Percentiles rank a stretch among this genome's conserved stretches.
phyloP scores from a whole-genome alignment of 2,888 invertebrate genomes.

The Eremobia ochroleuca region DNA sequence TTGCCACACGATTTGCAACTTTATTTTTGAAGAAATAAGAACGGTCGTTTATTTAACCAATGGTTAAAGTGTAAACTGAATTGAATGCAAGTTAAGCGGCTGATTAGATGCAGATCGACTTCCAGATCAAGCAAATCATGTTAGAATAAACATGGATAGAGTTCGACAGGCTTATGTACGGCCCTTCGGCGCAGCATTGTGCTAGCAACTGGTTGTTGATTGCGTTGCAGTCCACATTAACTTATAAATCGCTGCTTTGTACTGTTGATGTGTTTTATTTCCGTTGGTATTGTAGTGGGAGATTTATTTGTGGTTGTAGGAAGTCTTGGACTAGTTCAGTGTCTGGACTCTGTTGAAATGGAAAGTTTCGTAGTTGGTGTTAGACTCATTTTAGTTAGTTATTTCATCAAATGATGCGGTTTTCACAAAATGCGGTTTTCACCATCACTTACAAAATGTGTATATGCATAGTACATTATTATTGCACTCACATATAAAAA shows the following conservation, averaged over 20 bases:
- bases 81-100: slow-evolving; percentile 66
- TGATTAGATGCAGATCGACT: slow-evolving; percentile 73
- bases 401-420: neutral
- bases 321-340: slow-evolving; percentile 45
- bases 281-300: slow-evolving; percentile 48
- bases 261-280: slow-evolving; percentile 67
- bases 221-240: slow-evolving; percentile 55
- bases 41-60: neutral
- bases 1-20: slow-evolving; percentile 9
- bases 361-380: slow-evolving; percentile 19
- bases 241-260: slow-evolving; percentile 64
- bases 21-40: slow-evolving; percentile 14
- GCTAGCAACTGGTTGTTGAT: slow-evolving; percentile 57
- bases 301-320: slow-evolving; percentile 50
- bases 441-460: neutral
- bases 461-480: neutral
- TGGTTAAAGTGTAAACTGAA: slow-evolving; percentile 51
- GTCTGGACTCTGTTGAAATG: slow-evolving; percentile 24
- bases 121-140: slow-evolving; percentile 75
- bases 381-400: slow-evolving; percentile 12
- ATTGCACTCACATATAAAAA: neutral
- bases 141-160: slow-evolving; percentile 71
- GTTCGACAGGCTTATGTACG: slow-evolving; percentile 66
- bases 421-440: too few relatives aligned
- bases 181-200: slow-evolving; percentile 40